Conservation (phyloP, 92 coral and sea anemone genomes). For the Zoanthus solanderi region DNA sequence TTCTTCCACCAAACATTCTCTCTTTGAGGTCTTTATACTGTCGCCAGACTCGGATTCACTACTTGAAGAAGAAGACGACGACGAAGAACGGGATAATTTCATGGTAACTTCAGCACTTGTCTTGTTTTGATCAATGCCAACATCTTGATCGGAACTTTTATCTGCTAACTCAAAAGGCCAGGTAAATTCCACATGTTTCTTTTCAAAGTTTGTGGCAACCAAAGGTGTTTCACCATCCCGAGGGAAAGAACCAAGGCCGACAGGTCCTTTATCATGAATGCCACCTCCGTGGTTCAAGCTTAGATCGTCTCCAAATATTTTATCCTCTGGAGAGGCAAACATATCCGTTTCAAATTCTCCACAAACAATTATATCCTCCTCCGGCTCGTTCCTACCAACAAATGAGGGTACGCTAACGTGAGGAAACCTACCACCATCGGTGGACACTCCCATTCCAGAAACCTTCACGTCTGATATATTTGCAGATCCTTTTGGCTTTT, state of each 20-base stretch:
- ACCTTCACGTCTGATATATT: background rate
- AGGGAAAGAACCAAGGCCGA: too few species aligned
- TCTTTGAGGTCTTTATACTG: background rate
- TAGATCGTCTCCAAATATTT: background rate
- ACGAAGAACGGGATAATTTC: constrained; percentile 18
- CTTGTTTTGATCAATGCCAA: background rate
- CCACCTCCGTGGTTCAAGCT: too few species aligned
- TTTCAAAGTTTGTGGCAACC: background rate
- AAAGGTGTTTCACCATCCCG: background rate
- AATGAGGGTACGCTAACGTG: background rate
- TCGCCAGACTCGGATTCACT: constrained; percentile 5
- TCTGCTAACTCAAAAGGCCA: constrained; percentile 16
- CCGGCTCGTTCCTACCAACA: background rate
- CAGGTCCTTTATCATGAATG: background rate
- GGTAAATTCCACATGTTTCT: background rate
- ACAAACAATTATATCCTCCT: background rate
- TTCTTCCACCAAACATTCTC: constrained; percentile 9
- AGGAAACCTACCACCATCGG: background rate
- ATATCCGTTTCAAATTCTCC: background rate
- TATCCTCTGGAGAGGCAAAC: constrained; percentile 22
- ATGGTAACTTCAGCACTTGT: constrained; percentile 3
- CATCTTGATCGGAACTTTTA: constrained; percentile 4
- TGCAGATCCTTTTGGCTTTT: background rate
- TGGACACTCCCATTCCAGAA: background rate
- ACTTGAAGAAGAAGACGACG: constrained; percentile 30